These are phyloP conservation scores for Octonoba sinensis DNA, from an alignment of 2,888 invertebrate genomes.

Conservation along the genomic window DNA sequence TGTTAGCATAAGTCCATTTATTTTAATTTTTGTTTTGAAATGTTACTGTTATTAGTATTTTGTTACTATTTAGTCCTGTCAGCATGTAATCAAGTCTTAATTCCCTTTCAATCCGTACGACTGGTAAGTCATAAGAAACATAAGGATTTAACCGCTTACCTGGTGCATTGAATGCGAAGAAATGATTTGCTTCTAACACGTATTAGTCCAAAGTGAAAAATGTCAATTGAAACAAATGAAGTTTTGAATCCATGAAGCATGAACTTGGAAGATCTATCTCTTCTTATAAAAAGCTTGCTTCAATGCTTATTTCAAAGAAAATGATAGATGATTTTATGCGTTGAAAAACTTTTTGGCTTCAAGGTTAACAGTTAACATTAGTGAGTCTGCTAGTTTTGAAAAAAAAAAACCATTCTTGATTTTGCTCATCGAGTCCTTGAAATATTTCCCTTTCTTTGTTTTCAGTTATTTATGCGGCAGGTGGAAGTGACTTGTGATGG, in stretches of 20 bases:
- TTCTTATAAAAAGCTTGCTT: conserved; percentile 8
- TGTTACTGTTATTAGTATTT: no score
- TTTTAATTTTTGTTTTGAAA: no score
- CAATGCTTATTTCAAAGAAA: conserved; percentile 24
- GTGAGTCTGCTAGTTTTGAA: conserved; percentile 17
- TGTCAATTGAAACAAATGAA: no score
- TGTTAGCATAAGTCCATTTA: no score
- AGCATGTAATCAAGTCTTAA: no score
- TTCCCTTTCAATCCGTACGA: no score
- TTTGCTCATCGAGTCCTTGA: conserved; percentile 26
- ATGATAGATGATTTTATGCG: conserved; percentile 16
- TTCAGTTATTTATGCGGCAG: conserved; percentile 12
- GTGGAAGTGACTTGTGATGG: conserved; percentile 18
- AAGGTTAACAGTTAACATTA: conserved; percentile 14
- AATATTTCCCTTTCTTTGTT: conserved; percentile 39
- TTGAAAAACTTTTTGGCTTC: conserved; percentile 11
- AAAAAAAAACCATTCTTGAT: conserved; percentile 29
- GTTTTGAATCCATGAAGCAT: background rate
- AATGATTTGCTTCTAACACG: no score
- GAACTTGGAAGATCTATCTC: background rate
- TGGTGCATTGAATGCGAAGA: no score
- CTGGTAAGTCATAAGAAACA: no score
- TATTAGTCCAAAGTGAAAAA: no score
- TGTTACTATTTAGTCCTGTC: no score
- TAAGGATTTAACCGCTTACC: no score